phyloP scores from a whole-genome alignment of 2,888 invertebrate species.

The Cephalotes varians region DNA sequence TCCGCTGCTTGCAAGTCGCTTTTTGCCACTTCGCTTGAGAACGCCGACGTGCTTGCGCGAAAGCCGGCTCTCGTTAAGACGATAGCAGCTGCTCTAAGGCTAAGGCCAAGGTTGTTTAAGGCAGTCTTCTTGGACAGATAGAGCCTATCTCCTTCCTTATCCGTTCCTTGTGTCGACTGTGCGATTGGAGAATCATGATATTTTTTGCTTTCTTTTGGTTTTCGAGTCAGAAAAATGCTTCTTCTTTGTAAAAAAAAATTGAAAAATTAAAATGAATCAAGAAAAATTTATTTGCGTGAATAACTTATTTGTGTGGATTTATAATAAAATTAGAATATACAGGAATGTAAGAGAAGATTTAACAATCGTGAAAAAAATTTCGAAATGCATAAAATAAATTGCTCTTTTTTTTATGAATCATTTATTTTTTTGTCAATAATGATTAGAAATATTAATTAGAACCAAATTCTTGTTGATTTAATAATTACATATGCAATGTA shows the following conservation, averaged over 20 bases:
- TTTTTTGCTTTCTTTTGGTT: conserved; percentile 20
- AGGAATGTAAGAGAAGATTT: background rate
- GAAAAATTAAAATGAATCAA: background rate
- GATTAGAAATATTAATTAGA: no score
- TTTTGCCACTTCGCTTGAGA: conserved; percentile 57
- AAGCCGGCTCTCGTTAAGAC: conserved; percentile 43
- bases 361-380: background rate
- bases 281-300: background rate
- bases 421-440: no score
- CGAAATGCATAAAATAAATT: no score
- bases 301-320: background rate
- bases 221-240: conserved; percentile 28
- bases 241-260: background rate
- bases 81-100: conserved; percentile 56
- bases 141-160: conserved; percentile 23
- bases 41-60: conserved; percentile 19
- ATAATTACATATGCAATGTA: no score
- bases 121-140: conserved; percentile 36
- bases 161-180: conserved; percentile 58
- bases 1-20: conserved; percentile 40
- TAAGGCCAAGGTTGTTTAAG: conserved; percentile 72
- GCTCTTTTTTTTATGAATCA: no score
- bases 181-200: conserved; percentile 53
- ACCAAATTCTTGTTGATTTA: no score
- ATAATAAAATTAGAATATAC: background rate